These are phyloP conservation scores for Ceratosolen solmsi DNA, from an alignment of 1,140 invertebrate species.

Conservation along the genomic window DNA sequence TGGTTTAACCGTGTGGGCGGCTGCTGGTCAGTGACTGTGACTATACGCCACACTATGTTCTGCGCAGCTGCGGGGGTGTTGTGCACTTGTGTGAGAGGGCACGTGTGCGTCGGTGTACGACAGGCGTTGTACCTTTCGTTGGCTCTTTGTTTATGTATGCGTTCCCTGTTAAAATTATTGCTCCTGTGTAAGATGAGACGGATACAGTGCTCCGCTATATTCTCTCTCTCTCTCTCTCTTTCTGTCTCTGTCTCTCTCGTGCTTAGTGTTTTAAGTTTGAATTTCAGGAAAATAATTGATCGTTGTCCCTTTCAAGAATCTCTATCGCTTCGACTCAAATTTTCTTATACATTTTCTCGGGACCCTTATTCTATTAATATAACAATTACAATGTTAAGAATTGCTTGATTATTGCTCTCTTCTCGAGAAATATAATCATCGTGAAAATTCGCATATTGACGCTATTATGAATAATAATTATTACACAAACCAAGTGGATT, in stretches of 20 bases:
- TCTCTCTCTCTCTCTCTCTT: background rate
- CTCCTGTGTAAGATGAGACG: conserved; percentile 9
- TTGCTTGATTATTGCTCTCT: too few relatives aligned
- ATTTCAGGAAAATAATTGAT: background rate
- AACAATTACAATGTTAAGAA: too few relatives aligned
- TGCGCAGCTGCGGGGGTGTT: conserved; percentile 51
- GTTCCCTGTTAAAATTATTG: background rate
- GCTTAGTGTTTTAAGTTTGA: background rate
- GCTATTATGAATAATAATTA: too few relatives aligned
- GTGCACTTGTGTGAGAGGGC: background rate
- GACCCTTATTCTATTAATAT: background rate
- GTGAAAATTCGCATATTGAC: too few relatives aligned
- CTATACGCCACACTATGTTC: background rate
- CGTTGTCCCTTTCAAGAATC: background rate
- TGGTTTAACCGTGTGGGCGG: conserved; percentile 60
- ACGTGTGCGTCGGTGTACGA: background rate
- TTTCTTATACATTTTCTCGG: background rate
- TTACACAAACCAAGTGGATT: too few relatives aligned
- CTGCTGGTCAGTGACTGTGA: conserved; percentile 54
- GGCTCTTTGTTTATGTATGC: conserved; percentile 3
- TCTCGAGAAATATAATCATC: too few relatives aligned
- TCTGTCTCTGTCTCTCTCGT: background rate
- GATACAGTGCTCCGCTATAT: background rate
- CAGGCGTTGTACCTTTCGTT: conserved; percentile 14
- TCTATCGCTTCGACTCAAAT: background rate